Evolutionary conservation across 2,888 invertebrate species (phyloP), one percentile per base, ranked within the genome.

Genomic region (Drosophila putrida): DNA sequence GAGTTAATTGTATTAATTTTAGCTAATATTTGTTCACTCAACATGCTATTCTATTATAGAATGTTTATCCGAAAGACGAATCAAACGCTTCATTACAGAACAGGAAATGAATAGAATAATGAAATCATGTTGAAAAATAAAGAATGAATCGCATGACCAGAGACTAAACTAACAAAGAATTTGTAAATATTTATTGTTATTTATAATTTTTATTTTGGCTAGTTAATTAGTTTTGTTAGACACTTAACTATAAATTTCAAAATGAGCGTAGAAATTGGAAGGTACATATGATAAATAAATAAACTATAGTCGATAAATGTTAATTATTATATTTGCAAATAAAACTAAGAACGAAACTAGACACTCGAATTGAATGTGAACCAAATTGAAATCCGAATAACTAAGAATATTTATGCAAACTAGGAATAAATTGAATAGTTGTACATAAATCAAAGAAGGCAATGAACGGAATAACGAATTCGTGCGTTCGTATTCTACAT

Each of bases 141-240:
- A 51, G 57, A 65, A 65, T 57, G 1, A 74, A 72, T 63, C 63
- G 78, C 88, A 85, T 82, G 75, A 87, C 85, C 82, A 87, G 66
- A 80, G 78, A 87, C 88, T 87, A 87, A 78, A 63, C 85, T 87
- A 84, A 87, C 76, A 71, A 53, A 78, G 72, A 84, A 62, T 60
- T 62, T 61, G 11, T 36, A 4, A 13, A 13, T 6, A 38, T 4
- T 38, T 13, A 13, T n/a, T 39, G 15, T 39, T 58, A 54, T 46
- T 57, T 15, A 38, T 15, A 38, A 43, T 50, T 38, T 66, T 64
- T n/a, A 10, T 55, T 33, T 60, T 38, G 68, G 54, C 62, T 79
- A 78, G 13, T 66, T 57, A 43, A 49, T 70, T 58, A 28, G 47
- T 55, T 60, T 71, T 50, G 49, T 74, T 79, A 81, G 74, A 84